Evolutionary conservation across 2,113 vertebrate genomes (phyloP), one percentile per base, ranked within the genome.

Genomic region (Rhinoptilus africanus): DNA sequence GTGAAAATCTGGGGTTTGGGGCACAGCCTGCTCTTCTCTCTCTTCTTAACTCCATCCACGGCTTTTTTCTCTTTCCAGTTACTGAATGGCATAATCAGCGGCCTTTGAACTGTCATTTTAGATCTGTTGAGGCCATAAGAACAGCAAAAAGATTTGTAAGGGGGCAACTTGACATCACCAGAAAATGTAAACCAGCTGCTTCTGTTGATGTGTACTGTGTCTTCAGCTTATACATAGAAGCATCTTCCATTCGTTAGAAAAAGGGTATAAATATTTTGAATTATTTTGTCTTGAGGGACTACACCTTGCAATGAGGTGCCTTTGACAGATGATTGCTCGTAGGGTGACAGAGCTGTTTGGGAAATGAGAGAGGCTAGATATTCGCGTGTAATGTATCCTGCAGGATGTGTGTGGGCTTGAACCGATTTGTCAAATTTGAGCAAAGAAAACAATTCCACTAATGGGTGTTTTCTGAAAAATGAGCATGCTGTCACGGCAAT

Each of bases 201-300:
- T 89, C 73, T 87, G 17, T 34, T 83, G 93, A 57, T 92, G 74
- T 95, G 96, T 96, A 63, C 30, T 43, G 37, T 50, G 20, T 43
- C 39, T 53, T 43, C 35, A 30, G 56, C 34, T 85, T 19, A 35
- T 6, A 35, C 18, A 7, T 10, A 32, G n/a, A 15, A 63, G 56
- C 48, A 68, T 56, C 57, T 67, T 57, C 80, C 63, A 91, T 8
- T 84, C 69, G 84, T 85, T 94, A 66, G 64, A 27, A 93, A 82
- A 26, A 30, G 81, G 43, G 67, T 83, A 76, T 76, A 93, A 96
- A 60, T 93, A 96, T 72, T 92, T 88, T 64, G 69, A 96, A 96
- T 88, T 86, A 43, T 89, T 90, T 69, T 79, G 23, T 48, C 88
- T 76, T 35, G n/a, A 91, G n/a, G 37, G 64, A 43, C 64, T 62